Percentiles rank a stretch among this genome's conserved stretches.
phyloP scores from a whole-genome alignment of 2,888 invertebrate species.

The Epistrophella euchroma region DNA sequence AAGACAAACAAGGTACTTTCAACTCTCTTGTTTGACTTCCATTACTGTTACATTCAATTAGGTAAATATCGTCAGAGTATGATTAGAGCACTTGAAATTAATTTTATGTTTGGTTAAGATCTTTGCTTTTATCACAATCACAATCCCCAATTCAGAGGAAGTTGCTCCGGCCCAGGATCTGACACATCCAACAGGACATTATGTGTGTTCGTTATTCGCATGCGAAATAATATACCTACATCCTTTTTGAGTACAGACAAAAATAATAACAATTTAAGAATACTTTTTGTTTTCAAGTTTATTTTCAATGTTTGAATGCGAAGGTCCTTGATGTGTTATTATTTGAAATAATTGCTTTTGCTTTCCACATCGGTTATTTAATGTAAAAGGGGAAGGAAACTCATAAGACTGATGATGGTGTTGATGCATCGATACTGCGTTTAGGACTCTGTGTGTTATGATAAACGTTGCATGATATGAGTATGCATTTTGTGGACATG shows the following conservation, averaged over 20 bases:
- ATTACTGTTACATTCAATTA: slow-evolving; percentile 78
- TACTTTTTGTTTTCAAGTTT: slow-evolving; percentile 72
- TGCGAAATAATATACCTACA: slow-evolving; percentile 3
- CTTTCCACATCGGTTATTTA: slow-evolving; percentile 50
- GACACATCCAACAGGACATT: slow-evolving; percentile 24
- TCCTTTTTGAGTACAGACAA: slow-evolving; percentile 23
- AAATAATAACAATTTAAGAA: slow-evolving; percentile 64
- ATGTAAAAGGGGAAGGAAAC: background rate
- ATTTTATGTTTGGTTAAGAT: slow-evolving; percentile 77
- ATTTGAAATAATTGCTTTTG: slow-evolving; percentile 73
- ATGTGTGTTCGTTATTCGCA: slow-evolving; percentile 14
- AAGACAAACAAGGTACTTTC: slow-evolving; percentile 67
- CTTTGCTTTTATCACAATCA: slow-evolving; percentile 69
- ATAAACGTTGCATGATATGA: slow-evolving; percentile 60
- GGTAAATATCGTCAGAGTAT: slow-evolving; percentile 77
- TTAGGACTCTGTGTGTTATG: slow-evolving; percentile 6
- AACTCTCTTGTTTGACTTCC: slow-evolving; percentile 76
- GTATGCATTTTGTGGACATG: slow-evolving; percentile 49
- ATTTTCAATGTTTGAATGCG: slow-evolving; percentile 41
- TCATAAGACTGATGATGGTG: slow-evolving; percentile 29
- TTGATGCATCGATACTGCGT: slow-evolving; percentile 26
- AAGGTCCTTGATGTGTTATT: slow-evolving; percentile 72
- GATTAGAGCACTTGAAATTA: slow-evolving; percentile 78
- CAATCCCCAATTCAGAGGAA: slow-evolving; percentile 25
- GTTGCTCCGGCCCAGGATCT: background rate